These are phyloP conservation scores for Chrysina gloriosa DNA, from an alignment of 2,888 invertebrate species.

Conservation along the genomic window DNA sequence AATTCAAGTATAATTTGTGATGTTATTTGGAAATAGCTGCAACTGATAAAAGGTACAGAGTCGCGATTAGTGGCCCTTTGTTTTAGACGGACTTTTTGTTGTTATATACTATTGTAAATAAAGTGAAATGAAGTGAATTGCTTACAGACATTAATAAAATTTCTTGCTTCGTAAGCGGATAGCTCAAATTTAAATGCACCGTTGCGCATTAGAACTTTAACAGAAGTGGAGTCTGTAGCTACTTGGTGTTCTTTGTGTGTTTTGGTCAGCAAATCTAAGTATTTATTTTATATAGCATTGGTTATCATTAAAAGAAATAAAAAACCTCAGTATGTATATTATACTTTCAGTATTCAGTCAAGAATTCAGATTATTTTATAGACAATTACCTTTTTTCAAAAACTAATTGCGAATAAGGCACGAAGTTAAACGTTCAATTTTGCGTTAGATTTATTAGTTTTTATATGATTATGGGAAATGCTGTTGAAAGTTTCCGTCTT, in stretches of 20 bases:
- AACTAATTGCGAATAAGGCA: no score
- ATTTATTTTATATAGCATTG: no score
- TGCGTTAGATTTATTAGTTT: neutral
- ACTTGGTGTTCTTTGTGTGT: neutral
- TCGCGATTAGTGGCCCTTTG: conserved; percentile 21
- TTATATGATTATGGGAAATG: neutral
- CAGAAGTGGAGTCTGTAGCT: neutral
- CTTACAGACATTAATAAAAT: conserved; percentile 19
- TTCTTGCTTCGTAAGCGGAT: neutral
- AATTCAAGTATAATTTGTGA: conserved; percentile 42
- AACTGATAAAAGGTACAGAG: conserved; percentile 19
- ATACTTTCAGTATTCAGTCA: no score
- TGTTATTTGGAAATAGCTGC: conserved; percentile 29
- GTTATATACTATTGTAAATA: no score
- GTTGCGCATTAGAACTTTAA: conserved; percentile 6
- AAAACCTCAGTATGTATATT: no score
- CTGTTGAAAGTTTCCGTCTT: neutral
- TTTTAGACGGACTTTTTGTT: conserved; percentile 7
- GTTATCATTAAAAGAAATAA: no score
- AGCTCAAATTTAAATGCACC: neutral
- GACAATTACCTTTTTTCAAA: no score
- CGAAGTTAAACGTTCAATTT: neutral
- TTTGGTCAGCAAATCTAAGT: no score
- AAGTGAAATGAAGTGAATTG: conserved; percentile 33
- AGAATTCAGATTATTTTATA: no score